These are phyloP conservation scores for Malurus cyaneus DNA, from an alignment of 2,113 vertebrate genomes.

Conservation along the genomic window DNA sequence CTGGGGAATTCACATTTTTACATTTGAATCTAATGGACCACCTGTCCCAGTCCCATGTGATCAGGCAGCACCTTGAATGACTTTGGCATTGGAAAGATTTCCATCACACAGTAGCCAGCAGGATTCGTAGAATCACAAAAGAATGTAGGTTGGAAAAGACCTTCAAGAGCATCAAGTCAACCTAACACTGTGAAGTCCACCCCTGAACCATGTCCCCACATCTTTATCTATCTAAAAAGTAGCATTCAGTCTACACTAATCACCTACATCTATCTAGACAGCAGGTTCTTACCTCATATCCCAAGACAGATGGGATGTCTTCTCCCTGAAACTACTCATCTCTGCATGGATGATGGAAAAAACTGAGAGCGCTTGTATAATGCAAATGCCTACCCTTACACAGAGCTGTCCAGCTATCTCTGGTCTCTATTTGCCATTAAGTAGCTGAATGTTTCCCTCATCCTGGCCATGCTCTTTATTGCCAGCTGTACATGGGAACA, in stretches of 20 bases:
- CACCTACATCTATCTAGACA: not conserved
- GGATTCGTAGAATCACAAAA: not conserved
- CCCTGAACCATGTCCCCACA: not conserved
- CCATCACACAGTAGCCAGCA: not conserved
- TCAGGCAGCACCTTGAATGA: not conserved
- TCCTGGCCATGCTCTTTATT: not conserved
- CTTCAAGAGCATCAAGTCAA: not conserved
- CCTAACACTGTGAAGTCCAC: not conserved
- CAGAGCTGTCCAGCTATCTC: not conserved
- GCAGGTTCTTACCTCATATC: not conserved
- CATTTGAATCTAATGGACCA: not conserved
- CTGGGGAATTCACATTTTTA: not conserved
- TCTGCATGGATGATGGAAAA: not conserved
- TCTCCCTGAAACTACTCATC: not conserved
- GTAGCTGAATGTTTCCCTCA: not conserved
- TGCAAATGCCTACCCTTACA: not conserved
- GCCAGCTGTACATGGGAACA: not conserved
- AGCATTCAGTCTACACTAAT: not conserved
- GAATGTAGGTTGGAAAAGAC: not conserved
- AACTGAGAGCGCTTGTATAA: not conserved
- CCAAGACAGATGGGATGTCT: not conserved
- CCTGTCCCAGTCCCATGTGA: not conserved
- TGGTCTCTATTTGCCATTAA: not conserved
- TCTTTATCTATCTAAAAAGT: not conserved
- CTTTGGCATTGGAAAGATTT: not conserved